Evolutionary conservation across 1,140 invertebrate genomes (phyloP), one percentile per base, ranked within the genome.

Genomic region (Heliothis subflexa): DNA sequence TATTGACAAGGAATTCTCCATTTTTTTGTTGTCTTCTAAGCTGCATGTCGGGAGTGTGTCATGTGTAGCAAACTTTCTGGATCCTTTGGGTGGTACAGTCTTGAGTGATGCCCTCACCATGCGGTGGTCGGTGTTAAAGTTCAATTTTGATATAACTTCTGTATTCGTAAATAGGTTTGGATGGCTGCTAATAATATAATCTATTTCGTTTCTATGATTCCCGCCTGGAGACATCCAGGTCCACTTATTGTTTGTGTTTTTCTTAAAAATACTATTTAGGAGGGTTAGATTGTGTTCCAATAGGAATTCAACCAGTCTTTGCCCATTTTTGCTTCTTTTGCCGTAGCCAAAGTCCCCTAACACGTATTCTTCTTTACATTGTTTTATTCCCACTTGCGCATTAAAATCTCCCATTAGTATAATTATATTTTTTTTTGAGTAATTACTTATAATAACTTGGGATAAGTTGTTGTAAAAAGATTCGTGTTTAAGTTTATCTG

Each of bases 111-210:
- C 79, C 49, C 80, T 45, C 74, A 85, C 73, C 78, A 83, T 81
- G 13, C 83, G 75, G 57, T 83, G 80, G 68, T 82, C 70, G 50
- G 79, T 85, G 11, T 85, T 85, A 75, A 79, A 83, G 11, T 62
- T 62, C 13, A 62, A 28, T 25, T 62, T 62, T 33, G 14, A 33
- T 28, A 62, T 25, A 14, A 83, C 71, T 10, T 68, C 71, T 7
- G 77, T 82, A 33, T 80, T 68, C 25, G 59, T 73, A 45, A 82
- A 81, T 0, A 49, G 61, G 12, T 84, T 86, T 28, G 49, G 49
- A n/a, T 13, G 12, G 11, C n/a, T n/a, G 11, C n/a, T 12, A 10
- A 13, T n/a, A 12, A 52, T 52, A 52, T 12, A 52, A 33, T 33
- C 33, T 33, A 33, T 33, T 33, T 33, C 33, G 33, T 33, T 33